Conservation (phyloP, 1,140 invertebrate genomes). For the Brachionus sp. region DNA sequence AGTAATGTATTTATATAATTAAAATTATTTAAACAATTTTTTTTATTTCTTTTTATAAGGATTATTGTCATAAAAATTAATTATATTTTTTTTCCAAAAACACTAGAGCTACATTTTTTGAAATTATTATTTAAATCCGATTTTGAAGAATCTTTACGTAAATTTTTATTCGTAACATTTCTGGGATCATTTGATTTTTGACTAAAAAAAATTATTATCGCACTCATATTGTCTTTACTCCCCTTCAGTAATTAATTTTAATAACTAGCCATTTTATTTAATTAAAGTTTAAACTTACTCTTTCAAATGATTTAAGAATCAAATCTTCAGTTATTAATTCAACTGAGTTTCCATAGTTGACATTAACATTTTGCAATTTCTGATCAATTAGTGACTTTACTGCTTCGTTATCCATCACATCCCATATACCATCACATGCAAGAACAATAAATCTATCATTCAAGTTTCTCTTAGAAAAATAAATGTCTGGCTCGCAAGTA, state of each 20-base stretch:
- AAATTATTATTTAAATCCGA: not conserved
- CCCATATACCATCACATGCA: slow-evolving; percentile 99
- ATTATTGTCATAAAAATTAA: too few species aligned
- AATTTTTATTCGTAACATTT: not conserved
- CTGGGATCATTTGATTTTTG: not conserved
- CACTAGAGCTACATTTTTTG: not conserved
- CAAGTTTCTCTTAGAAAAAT: slow-evolving; percentile 72
- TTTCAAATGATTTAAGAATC: slow-evolving; percentile 73
- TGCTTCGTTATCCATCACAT: slow-evolving; percentile 90
- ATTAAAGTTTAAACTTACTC: not conserved
- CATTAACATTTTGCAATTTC: slow-evolving; percentile 77
- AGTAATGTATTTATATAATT: too few species aligned
- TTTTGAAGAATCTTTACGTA: not conserved
- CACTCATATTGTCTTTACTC: slow-evolving; percentile 98
- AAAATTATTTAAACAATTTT: not conserved
- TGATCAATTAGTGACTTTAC: slow-evolving; percentile 79
- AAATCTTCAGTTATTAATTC: slow-evolving; percentile 96
- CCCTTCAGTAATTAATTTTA: slow-evolving; percentile 67
- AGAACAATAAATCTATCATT: slow-evolving; percentile 94
- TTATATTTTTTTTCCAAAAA: not conserved
- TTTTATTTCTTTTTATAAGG: too few species aligned
- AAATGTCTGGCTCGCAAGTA: slow-evolving; percentile 88
- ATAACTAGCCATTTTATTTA: not conserved
- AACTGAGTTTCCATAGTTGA: slow-evolving; percentile 84
- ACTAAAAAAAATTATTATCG: slow-evolving; percentile 84